Conservation (phyloP, 2,888 invertebrate species). For the Poecilobothrus nobilitatus region DNA sequence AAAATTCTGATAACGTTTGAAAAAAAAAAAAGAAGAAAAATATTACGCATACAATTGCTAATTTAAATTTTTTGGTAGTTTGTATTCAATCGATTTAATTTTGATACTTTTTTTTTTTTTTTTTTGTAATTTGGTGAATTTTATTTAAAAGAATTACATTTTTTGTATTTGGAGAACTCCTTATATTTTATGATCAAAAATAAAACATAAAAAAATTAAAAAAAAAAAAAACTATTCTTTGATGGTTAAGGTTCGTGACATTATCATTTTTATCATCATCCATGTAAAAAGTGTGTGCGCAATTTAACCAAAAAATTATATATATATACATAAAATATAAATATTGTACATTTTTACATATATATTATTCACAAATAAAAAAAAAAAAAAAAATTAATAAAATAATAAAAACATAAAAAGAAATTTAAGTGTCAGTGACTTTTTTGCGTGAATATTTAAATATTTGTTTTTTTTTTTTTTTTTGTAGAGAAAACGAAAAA, state of each 20-base stretch:
- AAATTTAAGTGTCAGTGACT: slow-evolving; percentile 38
- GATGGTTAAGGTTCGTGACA: not conserved
- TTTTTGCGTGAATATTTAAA: slow-evolving; percentile 21
- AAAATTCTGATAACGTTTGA: not conserved
- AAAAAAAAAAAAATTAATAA: not conserved
- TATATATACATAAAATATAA: no score
- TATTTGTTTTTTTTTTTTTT: no score
- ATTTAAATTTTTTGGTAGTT: not conserved
- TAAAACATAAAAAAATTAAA: no score
- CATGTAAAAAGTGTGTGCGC: not conserved
- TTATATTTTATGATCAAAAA: no score
- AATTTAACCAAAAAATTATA: not conserved
- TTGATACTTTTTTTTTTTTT: not conserved
- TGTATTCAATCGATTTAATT: no score
- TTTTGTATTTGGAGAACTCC: no score
- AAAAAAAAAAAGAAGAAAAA: no score
- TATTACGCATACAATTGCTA: not conserved
- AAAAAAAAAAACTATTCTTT: not conserved
- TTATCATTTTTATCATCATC: not conserved
- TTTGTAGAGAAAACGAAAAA: not conserved
- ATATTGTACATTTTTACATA: not conserved
- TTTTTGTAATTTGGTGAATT: slow-evolving; percentile 3
- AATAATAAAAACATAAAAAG: not conserved
- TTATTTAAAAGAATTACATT: no score
- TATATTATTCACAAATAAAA: not conserved